These are phyloP conservation scores for Nycteola revayana DNA, from an alignment of 2,888 invertebrate species.

Conservation along the genomic window DNA sequence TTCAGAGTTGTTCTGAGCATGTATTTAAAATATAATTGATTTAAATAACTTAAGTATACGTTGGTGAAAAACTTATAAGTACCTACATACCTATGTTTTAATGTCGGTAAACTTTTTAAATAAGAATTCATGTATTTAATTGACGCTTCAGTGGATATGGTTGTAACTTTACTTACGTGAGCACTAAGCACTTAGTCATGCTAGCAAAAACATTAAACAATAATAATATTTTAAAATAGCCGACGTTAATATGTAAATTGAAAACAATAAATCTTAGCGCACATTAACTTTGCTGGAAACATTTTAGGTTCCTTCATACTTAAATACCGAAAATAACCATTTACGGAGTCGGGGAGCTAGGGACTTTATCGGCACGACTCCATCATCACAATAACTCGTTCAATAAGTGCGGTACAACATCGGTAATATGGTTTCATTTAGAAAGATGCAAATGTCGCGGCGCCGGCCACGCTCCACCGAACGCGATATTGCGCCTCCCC, in stretches of 20 bases:
- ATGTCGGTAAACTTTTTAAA: too few relatives aligned
- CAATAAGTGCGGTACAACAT: conserved; percentile 55
- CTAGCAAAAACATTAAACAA: too few relatives aligned
- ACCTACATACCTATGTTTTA: too few relatives aligned
- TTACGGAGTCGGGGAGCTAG: conserved; percentile 11
- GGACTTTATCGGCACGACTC: conserved; percentile 25
- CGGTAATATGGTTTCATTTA: conserved; percentile 51
- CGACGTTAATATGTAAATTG: conserved; percentile 14
- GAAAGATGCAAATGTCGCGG: conserved; percentile 65
- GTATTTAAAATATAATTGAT: too few relatives aligned
- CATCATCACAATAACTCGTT: conserved; percentile 48
- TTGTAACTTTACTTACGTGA: too few relatives aligned
- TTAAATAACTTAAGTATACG: too few relatives aligned
- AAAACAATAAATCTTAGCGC: conserved; percentile 27
- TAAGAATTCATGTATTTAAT: too few relatives aligned
- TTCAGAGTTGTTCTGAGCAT: too few relatives aligned
- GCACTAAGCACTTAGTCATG: too few relatives aligned
- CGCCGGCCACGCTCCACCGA: conserved; percentile 53
- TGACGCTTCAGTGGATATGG: too few relatives aligned
- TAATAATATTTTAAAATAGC: too few relatives aligned
- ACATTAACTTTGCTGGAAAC: conserved; percentile 26
- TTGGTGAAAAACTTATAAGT: too few relatives aligned
- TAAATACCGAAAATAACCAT: conserved; percentile 23
- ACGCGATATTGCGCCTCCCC: conserved; percentile 60
- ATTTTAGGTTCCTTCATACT: conserved; percentile 24